A percentile compares a stretch with the other conserved stretches of the same genome.
phyloP scores from a whole-genome alignment of 1,140 invertebrate species.

The Conus ventricosus region DNA sequence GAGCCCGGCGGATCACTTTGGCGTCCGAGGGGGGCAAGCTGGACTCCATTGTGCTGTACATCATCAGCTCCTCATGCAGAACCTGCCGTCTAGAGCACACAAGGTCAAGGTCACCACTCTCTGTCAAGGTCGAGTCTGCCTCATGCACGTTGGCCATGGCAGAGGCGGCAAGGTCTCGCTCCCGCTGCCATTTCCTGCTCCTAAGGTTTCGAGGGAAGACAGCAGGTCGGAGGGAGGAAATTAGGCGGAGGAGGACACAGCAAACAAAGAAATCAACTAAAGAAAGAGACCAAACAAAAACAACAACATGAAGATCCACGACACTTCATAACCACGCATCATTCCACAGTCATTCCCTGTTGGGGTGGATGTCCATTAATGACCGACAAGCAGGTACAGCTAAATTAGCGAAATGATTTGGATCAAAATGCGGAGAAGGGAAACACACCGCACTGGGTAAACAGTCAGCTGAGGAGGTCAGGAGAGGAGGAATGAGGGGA shows the following conservation, averaged over 20 bases:
- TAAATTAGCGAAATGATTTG: too few species aligned
- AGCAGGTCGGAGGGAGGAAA: background rate
- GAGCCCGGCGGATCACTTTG: conserved; percentile 47
- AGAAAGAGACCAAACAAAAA: background rate
- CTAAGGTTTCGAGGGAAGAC: background rate
- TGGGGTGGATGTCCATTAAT: too few species aligned
- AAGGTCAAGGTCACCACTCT: conserved; percentile 29
- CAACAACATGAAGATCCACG: conserved; percentile 20
- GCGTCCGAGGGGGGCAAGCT: conserved; percentile 38
- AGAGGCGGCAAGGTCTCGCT: background rate
- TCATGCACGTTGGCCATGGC: conserved; percentile 29
- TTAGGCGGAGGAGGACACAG: background rate
- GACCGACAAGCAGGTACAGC: too few species aligned
- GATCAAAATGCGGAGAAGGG: too few species aligned
- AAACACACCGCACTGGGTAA: too few species aligned
- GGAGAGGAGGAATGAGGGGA: too few species aligned
- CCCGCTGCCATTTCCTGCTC: background rate
- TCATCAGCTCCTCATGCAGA: conserved; percentile 42
- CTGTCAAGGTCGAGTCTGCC: background rate
- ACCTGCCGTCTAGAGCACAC: conserved; percentile 31
- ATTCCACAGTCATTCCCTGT: background rate
- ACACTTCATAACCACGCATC: background rate
- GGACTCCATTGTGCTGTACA: conserved; percentile 44
- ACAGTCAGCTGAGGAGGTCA: too few species aligned
- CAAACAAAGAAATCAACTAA: background rate